A percentile compares a stretch with the other conserved stretches of the same genome.
Conservation (phyloP, 1,140 invertebrate genomes). For the Danaus melanippus region DNA sequence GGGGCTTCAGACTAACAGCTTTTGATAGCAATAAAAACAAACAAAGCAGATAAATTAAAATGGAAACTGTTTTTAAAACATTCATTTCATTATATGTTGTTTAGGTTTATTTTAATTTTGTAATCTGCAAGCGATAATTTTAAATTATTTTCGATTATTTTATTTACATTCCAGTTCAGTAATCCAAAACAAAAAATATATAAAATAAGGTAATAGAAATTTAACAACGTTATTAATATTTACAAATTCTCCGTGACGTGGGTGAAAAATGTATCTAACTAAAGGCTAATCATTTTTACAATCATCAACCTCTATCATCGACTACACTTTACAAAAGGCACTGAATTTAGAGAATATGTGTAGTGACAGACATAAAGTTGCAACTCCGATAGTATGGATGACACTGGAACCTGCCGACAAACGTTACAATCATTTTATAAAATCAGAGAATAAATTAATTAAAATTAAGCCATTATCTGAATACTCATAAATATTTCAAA, state of each 20-base stretch:
- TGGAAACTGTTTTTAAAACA: too few relatives aligned
- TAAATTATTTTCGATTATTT: too few relatives aligned
- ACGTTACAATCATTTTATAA: conserved; percentile 3
- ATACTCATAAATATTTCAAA: not conserved
- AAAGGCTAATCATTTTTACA: conserved; percentile 34
- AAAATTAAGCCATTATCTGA: not conserved
- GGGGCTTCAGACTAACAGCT: conserved; percentile 7
- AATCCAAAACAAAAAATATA: too few relatives aligned
- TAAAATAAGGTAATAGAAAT: too few relatives aligned
- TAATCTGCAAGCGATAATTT: too few relatives aligned
- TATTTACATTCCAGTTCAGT: too few relatives aligned
- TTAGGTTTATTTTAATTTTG: too few relatives aligned
- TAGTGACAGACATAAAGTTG: conserved; percentile 33
- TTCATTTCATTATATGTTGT: too few relatives aligned
- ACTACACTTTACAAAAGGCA: conserved; percentile 57
- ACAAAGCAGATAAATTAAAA: conserved; percentile 6
- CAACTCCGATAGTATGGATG: conserved; percentile 17
- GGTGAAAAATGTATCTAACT: conserved; percentile 35
- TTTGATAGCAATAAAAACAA: conserved; percentile 13
- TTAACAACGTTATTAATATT: too few relatives aligned
- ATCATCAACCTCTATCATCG: conserved; percentile 22
- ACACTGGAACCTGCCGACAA: conserved; percentile 41
- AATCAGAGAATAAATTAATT: too few relatives aligned
- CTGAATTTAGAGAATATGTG: conserved; percentile 61
- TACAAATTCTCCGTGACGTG: conserved; percentile 2